Percentiles rank a stretch among this genome's conserved stretches.
These are phyloP conservation scores for Leptothorax acervorum DNA, from an alignment of 2,888 invertebrate species.

Conservation along the genomic window DNA sequence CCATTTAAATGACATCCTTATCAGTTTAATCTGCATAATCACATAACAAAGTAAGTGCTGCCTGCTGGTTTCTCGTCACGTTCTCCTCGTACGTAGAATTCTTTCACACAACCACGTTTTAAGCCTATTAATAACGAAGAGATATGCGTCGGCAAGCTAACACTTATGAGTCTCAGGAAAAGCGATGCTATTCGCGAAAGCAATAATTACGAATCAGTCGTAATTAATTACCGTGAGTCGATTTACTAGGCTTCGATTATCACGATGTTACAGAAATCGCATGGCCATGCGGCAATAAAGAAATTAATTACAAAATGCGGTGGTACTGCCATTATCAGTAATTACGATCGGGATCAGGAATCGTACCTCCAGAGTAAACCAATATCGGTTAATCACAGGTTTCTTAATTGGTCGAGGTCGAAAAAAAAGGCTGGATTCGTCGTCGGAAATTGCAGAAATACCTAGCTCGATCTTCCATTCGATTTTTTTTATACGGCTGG, in stretches of 20 bases:
- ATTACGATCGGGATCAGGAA: conserved; percentile 64
- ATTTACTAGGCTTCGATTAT: conserved; percentile 67
- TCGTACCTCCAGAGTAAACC: conserved; percentile 22
- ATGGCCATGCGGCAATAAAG: conserved; percentile 28
- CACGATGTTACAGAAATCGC: conserved; percentile 62
- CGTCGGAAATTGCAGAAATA: conserved; percentile 32
- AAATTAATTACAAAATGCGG: conserved; percentile 62
- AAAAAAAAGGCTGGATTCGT: conserved; percentile 9
- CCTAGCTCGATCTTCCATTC: not conserved
- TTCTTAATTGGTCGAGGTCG: conserved; percentile 42
- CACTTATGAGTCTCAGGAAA: conserved; percentile 61
- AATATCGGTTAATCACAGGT: conserved; percentile 24
- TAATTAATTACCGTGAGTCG: conserved; percentile 68
- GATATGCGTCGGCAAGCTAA: conserved; percentile 51
- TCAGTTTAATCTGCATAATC: conserved; percentile 63
- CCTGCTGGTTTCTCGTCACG: conserved; percentile 23
- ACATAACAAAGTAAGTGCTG: conserved; percentile 36
- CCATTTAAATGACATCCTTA: conserved; percentile 48
- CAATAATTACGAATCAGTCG: conserved; percentile 68
- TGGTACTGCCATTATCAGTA: conserved; percentile 67
- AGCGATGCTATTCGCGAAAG: conserved; percentile 60
- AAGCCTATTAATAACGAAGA: conserved; percentile 68
- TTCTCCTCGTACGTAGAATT: conserved; percentile 13
- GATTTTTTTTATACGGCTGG: not conserved
- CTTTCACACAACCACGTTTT: conserved; percentile 49